Base-by-base conservation (phyloP, 2,888 invertebrate genomes). In the Drosophila meridionalis region DNA sequence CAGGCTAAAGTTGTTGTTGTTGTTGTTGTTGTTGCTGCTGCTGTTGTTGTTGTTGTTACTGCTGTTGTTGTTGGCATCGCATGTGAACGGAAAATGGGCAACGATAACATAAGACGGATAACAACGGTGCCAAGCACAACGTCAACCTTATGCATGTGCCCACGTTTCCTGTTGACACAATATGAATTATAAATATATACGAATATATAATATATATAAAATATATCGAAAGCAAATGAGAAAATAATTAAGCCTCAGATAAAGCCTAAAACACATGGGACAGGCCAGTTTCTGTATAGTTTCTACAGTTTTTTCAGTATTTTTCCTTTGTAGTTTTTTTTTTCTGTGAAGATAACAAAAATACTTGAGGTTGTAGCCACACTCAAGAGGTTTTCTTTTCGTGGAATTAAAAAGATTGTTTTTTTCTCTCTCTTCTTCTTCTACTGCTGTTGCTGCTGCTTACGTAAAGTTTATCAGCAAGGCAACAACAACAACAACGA, bases 121-220 rank as follows among this genome's bases (percentile, higher is more conserved):
- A 73, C 52, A 58, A 69, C 70, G 73, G 73, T 71, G 73, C 76
- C 84, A 78, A 78, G 75, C 59, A 75, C 82, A 67, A 42, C 62
- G 45, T 32, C 78, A 80, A 81, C 80, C 80, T 80, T 82, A 79
- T 67, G 68, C 65, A 80, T 73, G 57, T 84, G 84, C 76, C 69
- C 76, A 82, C 78, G 82, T 87, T 86, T 86, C 85, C 85, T 86
- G 85, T 89, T 89, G 89, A 87, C 75, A 84, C 79, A 73, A 71
- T 52, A 59, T 53, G 57, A 43, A 57, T 62, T 42, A 40, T 26
- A 20, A 8, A 47, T 26, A 43, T n/a, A 20, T 34, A 48, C 20
- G 20, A 1, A 53, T 14, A 36, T 20, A 32, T 34, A 45, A 2
- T 45, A 20, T 26, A 52, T 43, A 45, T 52, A 53, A 34, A 43